Evolutionary conservation across 2,797 vertebrate species (phyloP).

Genomic region (Neosalanx taihuensis): DNA sequence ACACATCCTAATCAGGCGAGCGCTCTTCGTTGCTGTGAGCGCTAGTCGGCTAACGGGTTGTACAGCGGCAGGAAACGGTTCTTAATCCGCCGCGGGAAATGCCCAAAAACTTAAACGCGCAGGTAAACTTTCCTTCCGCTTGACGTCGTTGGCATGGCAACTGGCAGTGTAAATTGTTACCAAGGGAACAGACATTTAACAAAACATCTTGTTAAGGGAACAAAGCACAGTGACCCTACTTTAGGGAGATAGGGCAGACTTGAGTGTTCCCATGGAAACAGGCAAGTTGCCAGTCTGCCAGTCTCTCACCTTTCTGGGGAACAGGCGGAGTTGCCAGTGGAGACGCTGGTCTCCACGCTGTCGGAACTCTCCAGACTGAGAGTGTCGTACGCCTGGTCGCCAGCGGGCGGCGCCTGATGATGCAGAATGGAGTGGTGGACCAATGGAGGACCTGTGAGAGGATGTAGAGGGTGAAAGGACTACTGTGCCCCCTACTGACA

Average conservation of each 20-base stretch:
- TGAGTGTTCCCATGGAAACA: slow-evolving; percentile 74
- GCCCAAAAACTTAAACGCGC: slow-evolving; percentile 52
- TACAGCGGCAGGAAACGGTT: neutral
- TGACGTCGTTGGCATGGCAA: slow-evolving; percentile 69
- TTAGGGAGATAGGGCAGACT: slow-evolving; percentile 64
- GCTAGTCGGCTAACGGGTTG: neutral
- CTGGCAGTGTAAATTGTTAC: slow-evolving; percentile 57
- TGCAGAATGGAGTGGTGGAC: slow-evolving; percentile 92
- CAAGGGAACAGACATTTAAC: slow-evolving; percentile 55
- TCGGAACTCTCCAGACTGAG: slow-evolving; percentile 97
- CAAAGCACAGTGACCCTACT: slow-evolving; percentile 67
- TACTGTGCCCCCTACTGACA: slow-evolving; percentile 84
- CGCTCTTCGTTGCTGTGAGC: neutral
- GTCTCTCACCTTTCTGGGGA: slow-evolving; percentile 80
- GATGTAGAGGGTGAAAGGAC: slow-evolving; percentile 44
- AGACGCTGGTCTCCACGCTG: slow-evolving; percentile 96
- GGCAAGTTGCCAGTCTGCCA: slow-evolving; percentile 51
- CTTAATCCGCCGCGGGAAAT: slow-evolving; percentile 41
- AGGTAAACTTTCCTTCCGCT: slow-evolving; percentile 42
- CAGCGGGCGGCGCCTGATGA: slow-evolving; percentile 77
- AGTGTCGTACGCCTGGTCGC: slow-evolving; percentile 85
- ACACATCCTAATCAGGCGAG: neutral
- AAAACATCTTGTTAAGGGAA: slow-evolving; percentile 84
- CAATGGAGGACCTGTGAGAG: slow-evolving; percentile 62
- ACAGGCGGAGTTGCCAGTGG: slow-evolving; percentile 88